phyloP scores from a whole-genome alignment of 2,113 vertebrate species.

The Labeo rohita region DNA sequence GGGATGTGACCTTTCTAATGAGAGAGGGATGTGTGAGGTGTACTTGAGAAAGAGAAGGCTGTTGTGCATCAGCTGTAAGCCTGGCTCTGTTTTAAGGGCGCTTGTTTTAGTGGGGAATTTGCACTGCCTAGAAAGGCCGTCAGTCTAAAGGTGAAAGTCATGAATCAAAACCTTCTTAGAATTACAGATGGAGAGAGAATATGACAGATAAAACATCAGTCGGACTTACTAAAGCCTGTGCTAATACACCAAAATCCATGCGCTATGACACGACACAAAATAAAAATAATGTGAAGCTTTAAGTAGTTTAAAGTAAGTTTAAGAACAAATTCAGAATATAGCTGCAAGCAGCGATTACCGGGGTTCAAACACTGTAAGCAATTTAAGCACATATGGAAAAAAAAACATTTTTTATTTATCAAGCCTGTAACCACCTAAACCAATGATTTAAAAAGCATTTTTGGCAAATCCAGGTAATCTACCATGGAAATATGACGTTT shows the following conservation, averaged over 20 bases:
- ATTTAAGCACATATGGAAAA: no score
- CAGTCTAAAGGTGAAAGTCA: not conserved
- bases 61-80: not conserved
- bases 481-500: no score
- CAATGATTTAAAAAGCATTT: no score
- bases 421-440: no score
- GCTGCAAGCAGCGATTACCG: no score
- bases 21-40: not conserved
- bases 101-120: not conserved
- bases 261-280: no score
- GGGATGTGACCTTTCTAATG: slow-evolving; percentile 46
- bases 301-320: no score
- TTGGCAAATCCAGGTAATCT: no score
- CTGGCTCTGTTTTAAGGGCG: not conserved
- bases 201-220: not conserved
- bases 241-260: not conserved
- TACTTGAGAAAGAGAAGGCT: slow-evolving; percentile 7
- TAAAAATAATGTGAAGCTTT: no score
- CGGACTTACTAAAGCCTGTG: not conserved
- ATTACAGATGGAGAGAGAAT: not conserved
- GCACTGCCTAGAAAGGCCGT: not conserved
- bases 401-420: no score
- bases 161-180: not conserved
- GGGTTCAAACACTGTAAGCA: no score
- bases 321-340: no score